Base-by-base conservation (phyloP, 1,140 invertebrate genomes). In the Colletes latitarsis region DNA sequence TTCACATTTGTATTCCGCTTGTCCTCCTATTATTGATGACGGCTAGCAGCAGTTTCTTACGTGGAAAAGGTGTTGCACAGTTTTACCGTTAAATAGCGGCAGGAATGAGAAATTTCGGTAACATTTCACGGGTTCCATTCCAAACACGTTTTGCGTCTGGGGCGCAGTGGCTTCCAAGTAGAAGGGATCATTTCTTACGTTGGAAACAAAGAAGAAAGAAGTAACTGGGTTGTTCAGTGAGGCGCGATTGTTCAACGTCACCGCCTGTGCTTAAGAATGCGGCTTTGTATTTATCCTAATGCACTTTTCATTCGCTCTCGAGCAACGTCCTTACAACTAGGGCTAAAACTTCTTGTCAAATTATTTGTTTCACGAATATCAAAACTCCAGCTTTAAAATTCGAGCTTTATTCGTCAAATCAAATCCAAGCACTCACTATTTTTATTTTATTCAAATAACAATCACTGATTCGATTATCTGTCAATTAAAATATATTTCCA, bases 101-200 rank as follows among this genome's bases (percentile, higher is more conserved):
- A 19, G 60, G 77, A 64, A 79, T 79, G 77, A 79, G 77, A 79
- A 79, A 79, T 79, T 79, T 79, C 77, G 70, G 77, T 55, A 79
- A 79, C 77, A 79, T 79, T 79, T 79, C 77, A 79, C 77, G 6
- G 10, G 77, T 21, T 66, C 69, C 69, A 79, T 79, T 79, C 77
- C 69, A 41, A 73, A 73, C 77, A 79, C 77, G 77, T 79, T 57
- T 63, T 49, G 49, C 60, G 60, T 43, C 49, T 30, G 10, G 46
- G 60, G 77, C 39, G 77, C 77, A 73, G 77, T 63, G 39, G 68
- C 68, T 55, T 46, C 43, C 57, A 49, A 17, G 52, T 52, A 39
- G 12, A 17, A 46, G 60, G 69, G 70, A 73, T 79, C 77, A 73
- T 79, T 79, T 79, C 77, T 79, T 79, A 79, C 60, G 60, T 49